Percentiles rank a stretch among this genome's conserved stretches.
Evolutionary conservation across 2,888 invertebrate species (phyloP).

Genomic region (Lamellibrachia columna): DNA sequence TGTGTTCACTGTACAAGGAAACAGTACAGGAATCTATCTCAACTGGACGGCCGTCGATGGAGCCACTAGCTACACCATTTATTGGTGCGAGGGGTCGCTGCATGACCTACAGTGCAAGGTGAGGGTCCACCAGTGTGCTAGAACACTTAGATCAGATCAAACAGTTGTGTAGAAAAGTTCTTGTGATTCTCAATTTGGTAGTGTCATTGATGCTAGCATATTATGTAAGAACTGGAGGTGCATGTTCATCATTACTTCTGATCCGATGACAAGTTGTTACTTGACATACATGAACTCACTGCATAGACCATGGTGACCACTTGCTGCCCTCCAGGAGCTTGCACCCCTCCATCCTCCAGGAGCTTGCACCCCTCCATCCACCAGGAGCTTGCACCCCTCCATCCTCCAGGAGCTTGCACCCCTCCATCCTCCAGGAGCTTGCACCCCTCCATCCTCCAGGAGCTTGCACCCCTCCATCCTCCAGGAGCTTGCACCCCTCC

Average conservation of each 20-base stretch:
- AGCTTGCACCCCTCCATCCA: too few relatives aligned
- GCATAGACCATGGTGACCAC: too few relatives aligned
- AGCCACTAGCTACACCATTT: not conserved
- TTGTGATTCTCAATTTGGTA: not conserved
- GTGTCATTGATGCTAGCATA: not conserved
- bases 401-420: too few relatives aligned
- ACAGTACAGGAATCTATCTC: not conserved
- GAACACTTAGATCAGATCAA: not conserved
- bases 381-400: too few relatives aligned
- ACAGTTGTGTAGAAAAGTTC: not conserved
- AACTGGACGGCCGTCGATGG: not conserved
- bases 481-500: too few relatives aligned
- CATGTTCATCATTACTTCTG: not conserved
- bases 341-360: too few relatives aligned
- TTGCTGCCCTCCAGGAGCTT: too few relatives aligned
- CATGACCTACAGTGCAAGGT: slow-evolving; percentile 6
- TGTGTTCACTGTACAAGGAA: not conserved
- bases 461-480: too few relatives aligned
- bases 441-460: too few relatives aligned
- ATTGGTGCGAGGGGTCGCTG: not conserved
- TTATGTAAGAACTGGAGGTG: not conserved
- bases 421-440: too few relatives aligned
- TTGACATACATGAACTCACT: too few relatives aligned
- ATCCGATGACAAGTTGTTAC: too few relatives aligned
- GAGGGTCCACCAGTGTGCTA: not conserved